Base-by-base conservation (phyloP, 2,113 vertebrate species). In the Podiceps cristatus region DNA sequence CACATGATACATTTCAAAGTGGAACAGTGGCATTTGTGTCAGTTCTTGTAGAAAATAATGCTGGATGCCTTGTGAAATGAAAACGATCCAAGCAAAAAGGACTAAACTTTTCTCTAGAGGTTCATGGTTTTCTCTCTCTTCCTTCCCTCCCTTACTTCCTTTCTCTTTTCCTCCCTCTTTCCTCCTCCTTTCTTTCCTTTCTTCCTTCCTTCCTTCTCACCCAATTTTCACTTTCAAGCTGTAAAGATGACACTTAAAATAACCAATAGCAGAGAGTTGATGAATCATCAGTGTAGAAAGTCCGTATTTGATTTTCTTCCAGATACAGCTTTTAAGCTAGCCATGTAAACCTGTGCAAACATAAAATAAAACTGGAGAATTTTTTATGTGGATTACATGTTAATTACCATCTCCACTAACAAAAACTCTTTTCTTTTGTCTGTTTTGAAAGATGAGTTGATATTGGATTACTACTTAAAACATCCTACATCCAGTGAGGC, bases 381-480 rank as follows among this genome's bases (percentile, higher is more conserved):
- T 81, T 93, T 92, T 92, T n/a, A 35, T 68, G 82, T 71, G 71
- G 72, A 74, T 77, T 93, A 52, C 76, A 67, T 89, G 67, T 62
- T 95, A 96, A 92, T 84, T 92, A 92, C 25, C n/a, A 52, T 74
- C 64, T 80, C 37, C 47, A 63, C 31, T 66, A 67, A 89, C 86
- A 82, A 82, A 95, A 92, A 59, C 15, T 73, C 15, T 73, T 42
- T 45, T 86, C 90, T 96, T 90, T 86, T 45, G 52, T 59, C 63
- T 76, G 10, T 80, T 95, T 90, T 94, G 75, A 86, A 96, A 86
- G 78, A 90, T 49, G 33, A 69, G 28, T 53, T 83, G 63, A 90
- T 96, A 83, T 28, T 90, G 72, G 50, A 88, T 93, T 86, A 45
- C 71, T 86, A 27, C 55, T 93, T 93, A 79, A 88, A 95, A 86